Base-by-base conservation (phyloP, 1,140 invertebrate species). In the Drosophila nasuta region DNA sequence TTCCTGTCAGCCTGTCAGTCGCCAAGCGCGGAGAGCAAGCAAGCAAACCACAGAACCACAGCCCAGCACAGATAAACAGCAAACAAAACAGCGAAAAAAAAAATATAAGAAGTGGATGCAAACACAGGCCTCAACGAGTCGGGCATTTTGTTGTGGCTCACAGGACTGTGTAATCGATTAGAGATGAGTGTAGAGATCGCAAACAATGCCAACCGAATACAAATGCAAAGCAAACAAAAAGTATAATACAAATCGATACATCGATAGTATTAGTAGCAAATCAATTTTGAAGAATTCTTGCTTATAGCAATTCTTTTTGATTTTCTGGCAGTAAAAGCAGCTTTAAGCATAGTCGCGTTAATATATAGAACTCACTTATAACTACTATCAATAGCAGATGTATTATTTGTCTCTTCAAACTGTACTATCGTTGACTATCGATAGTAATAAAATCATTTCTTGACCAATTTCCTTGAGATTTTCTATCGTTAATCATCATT, bases 141-240 rank as follows among this genome's bases (percentile, higher is more conserved):
- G 3, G 41, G 41, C 41, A 43, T 43, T 63, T 63, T 38, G 46
- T 35, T 56, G 28, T 41, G 45, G 15, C 15, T 56, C 25, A 48
- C 38, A n/a, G 38, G 48, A 6, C 28, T 69, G 48, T 62, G 38
- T 54, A 63, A 54, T 63, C 49, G 38, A 56, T 54, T 54, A 35
- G 28, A 64, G 68, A 8, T 10, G 54, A 15, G 54, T n/a, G 13
- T 30, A 11, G 1, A 20, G 13, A 38, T 11, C 11, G 15, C 15
- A 56, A 56, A 38, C 10, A n/a, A n/a, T 30, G 5, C 25, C 48
- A 15, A 25, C 48, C 8, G 17, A 20, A 48, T 7, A 3, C n/a
- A 43, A 43, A 13, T 13, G 41, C 41, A 43, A 43, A 13, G 3
- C 41, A n/a, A 13, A 13, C 1, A 43, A 35, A 35, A 8, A 35